These are phyloP conservation scores for Zosterops pallidus DNA, from an alignment of 2,113 vertebrate genomes.

Conservation along the genomic window DNA sequence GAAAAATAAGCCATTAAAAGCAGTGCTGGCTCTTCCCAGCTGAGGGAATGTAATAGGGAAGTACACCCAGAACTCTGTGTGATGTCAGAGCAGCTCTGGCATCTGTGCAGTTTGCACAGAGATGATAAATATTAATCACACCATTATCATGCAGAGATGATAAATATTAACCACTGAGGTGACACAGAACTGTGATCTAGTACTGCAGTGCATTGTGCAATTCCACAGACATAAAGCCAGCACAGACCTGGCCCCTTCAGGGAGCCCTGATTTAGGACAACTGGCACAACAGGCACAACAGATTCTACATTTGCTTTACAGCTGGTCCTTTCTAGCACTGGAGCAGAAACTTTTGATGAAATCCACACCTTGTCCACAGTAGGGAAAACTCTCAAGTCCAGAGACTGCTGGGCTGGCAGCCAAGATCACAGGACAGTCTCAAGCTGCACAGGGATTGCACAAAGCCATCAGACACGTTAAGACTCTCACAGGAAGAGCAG, in stretches of 20 bases:
- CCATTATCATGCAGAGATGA: not conserved
- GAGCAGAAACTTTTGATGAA: not conserved
- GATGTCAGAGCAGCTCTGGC: not conserved
- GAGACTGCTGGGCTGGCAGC: not conserved
- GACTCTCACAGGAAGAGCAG: not conserved
- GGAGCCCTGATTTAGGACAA: not conserved
- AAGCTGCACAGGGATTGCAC: not conserved
- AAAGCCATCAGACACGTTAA: not conserved
- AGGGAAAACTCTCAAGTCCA: not conserved
- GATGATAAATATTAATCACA: not conserved
- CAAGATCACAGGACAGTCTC: not conserved
- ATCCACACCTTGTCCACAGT: not conserved
- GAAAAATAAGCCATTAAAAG: not conserved
- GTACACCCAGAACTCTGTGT: not conserved
- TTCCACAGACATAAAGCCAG: rapidly evolving
- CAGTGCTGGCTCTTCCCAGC: not conserved
- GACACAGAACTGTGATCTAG: not conserved
- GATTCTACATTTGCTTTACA: not conserved
- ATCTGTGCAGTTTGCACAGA: not conserved
- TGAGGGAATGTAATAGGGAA: not conserved
- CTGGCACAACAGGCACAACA: not conserved
- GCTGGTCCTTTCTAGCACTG: not conserved
- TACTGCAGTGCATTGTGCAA: rapidly evolving
- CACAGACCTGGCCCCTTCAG: not conserved
- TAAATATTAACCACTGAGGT: not conserved